phyloP scores from a whole-genome alignment of 2,113 vertebrate genomes.

The Cricetomys ansorgei region DNA sequence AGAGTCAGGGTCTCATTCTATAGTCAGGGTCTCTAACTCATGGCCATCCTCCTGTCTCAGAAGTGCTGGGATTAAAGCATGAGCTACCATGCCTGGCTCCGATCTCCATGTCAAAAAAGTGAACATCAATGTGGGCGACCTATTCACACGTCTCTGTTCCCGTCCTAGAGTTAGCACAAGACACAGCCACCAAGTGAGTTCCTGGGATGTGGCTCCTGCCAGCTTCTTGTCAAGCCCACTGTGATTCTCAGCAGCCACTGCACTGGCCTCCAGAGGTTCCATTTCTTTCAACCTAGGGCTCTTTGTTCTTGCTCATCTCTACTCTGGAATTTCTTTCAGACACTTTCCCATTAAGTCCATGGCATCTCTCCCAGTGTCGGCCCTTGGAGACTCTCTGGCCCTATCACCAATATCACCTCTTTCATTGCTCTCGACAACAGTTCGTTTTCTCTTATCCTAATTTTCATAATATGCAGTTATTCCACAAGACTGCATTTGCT shows the following conservation, averaged over 20 bases:
- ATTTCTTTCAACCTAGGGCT: no score
- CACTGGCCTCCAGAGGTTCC: rapidly evolving
- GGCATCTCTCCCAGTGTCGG: neutral
- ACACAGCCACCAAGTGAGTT: neutral
- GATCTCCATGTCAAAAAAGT: neutral
- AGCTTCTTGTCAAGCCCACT: neutral
- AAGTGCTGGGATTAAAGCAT: neutral
- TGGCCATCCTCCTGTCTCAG: neutral
- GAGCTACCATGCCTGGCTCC: neutral
- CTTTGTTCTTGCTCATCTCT: neutral
- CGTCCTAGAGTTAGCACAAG: neutral
- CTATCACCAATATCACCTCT: neutral
- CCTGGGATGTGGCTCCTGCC: neutral
- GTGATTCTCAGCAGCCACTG: neutral
- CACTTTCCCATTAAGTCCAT: no score
- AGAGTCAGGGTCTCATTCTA: neutral
- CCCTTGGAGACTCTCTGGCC: neutral
- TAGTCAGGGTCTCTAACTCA: neutral
- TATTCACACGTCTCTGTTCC: neutral
- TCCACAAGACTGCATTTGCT: neutral
- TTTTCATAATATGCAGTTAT: neutral
- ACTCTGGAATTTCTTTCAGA: neutral
- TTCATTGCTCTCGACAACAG: neutral
- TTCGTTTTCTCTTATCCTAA: neutral
- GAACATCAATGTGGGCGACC: neutral